Percentiles rank a stretch among this genome's conserved stretches.
phyloP scores from a whole-genome alignment of 35 echinoderm and acorn worm species.

The Lytechinus variegatus region DNA sequence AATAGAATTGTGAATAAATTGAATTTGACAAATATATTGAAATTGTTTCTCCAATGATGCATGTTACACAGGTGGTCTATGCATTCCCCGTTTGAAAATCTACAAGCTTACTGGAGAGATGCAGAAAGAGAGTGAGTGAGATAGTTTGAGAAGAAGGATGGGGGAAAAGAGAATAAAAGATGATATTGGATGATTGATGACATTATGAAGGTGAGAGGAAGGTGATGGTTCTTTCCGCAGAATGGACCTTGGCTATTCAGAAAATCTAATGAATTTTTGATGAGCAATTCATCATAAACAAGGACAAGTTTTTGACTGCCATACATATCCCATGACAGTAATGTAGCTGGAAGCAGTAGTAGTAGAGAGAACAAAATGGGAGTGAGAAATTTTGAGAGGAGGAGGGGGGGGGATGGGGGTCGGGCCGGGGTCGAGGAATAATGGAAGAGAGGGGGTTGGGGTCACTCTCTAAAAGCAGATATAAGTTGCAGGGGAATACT shows the following conservation, averaged over 20 bases:
- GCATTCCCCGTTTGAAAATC: too few species aligned
- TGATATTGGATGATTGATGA: constrained; percentile 22
- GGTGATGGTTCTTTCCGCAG: neutral
- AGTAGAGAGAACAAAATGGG: neutral
- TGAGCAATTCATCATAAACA: constrained; percentile 38
- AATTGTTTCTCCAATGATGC: too few species aligned
- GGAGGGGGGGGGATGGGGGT: neutral
- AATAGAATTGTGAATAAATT: too few species aligned
- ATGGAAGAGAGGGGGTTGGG: too few species aligned
- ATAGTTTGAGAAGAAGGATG: neutral
- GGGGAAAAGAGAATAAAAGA: neutral
- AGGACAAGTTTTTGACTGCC: neutral
- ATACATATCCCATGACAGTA: neutral
- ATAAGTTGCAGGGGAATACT: too few species aligned
- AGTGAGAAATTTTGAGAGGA: neutral
- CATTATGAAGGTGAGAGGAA: neutral
- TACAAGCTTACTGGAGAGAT: neutral
- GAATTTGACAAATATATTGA: too few species aligned
- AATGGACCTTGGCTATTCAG: constrained; percentile 15
- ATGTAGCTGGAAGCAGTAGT: neutral
- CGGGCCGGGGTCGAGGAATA: too few species aligned
- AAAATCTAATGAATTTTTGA: constrained; percentile 44
- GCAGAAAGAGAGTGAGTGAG: neutral
- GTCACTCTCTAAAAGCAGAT: too few species aligned
- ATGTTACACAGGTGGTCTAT: too few species aligned